Evolutionary conservation across 2,797 vertebrate genomes (phyloP).

Genomic region (Pampus argenteus): DNA sequence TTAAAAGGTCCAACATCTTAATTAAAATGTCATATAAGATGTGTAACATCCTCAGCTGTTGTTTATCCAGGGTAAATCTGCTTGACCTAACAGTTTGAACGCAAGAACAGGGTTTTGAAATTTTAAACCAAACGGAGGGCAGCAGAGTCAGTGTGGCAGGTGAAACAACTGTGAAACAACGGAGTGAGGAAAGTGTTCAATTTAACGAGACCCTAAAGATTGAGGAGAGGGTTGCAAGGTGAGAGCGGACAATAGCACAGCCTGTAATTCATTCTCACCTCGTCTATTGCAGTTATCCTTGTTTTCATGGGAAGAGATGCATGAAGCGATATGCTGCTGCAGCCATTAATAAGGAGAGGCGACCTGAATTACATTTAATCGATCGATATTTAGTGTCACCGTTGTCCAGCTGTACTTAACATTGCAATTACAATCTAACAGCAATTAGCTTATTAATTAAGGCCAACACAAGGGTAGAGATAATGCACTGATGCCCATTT

Average conservation of each 20-base stretch:
- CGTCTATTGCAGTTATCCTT: not conserved
- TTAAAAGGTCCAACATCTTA: constrained; percentile 41
- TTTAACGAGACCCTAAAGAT: constrained; percentile 33
- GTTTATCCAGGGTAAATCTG: constrained; percentile 23
- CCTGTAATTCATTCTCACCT: constrained; percentile 24
- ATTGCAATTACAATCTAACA: constrained; percentile 61
- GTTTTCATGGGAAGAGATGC: constrained; percentile 35
- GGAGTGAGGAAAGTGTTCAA: constrained; percentile 14
- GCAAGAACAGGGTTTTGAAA: not conserved
- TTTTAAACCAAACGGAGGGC: not conserved
- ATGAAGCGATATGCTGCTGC: constrained; percentile 25
- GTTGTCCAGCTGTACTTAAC: constrained; percentile 42
- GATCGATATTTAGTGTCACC: constrained; percentile 30
- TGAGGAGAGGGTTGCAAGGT: constrained; percentile 18
- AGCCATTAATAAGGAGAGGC: constrained; percentile 48
- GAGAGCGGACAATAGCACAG: constrained; percentile 16
- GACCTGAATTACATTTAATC: constrained; percentile 51
- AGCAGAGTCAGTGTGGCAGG: not conserved
- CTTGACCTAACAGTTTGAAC: no score
- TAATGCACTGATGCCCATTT: constrained; percentile 42
- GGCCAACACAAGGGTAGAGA: constrained; percentile 34
- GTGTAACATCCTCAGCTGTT: not conserved
- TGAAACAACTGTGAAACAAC: constrained; percentile 4
- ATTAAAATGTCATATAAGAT: constrained; percentile 29
- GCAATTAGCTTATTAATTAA: constrained; percentile 62